Percentiles rank a stretch among this genome's conserved stretches.
phyloP scores from a whole-genome alignment of 2,797 vertebrate genomes.

The Heteromormyrus szaboi region DNA sequence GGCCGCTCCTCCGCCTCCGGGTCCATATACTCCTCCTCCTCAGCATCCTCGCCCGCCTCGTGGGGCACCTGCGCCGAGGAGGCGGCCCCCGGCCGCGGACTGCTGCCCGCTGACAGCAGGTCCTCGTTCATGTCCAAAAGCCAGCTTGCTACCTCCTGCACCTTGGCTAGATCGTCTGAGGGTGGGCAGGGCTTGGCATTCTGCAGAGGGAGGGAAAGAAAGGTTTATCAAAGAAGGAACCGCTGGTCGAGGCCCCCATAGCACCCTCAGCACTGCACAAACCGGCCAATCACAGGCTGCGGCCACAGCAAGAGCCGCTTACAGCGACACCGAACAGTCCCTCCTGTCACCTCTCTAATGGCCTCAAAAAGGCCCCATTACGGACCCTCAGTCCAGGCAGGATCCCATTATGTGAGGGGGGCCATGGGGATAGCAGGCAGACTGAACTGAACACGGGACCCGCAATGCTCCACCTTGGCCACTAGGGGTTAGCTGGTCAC shows the following conservation, averaged over 20 bases:
- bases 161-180: conserved; percentile 98
- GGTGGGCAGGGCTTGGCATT: conserved; percentile 96
- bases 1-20: conserved; percentile 61
- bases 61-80: conserved; percentile 86
- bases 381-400: not conserved
- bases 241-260: not conserved
- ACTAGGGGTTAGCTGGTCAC: not conserved
- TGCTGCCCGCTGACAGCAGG: conserved; percentile 99
- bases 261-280: not conserved
- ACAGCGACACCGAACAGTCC: not conserved
- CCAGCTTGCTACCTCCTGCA: conserved; percentile 99
- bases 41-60: conserved; percentile 77
- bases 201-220: conserved; percentile 53
- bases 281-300: not conserved
- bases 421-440: not conserved
- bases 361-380: not conserved
- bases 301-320: not conserved
- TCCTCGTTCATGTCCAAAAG: conserved; percentile 99
- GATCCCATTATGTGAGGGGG: not conserved
- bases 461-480: not conserved
- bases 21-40: conserved; percentile 72
- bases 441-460: not conserved
- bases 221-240: not conserved
- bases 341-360: not conserved
- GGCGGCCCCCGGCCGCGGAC: conserved; percentile 76